phyloP scores from a whole-genome alignment of 2,113 vertebrate genomes.

The Coryphaenoides rupestris region DNA sequence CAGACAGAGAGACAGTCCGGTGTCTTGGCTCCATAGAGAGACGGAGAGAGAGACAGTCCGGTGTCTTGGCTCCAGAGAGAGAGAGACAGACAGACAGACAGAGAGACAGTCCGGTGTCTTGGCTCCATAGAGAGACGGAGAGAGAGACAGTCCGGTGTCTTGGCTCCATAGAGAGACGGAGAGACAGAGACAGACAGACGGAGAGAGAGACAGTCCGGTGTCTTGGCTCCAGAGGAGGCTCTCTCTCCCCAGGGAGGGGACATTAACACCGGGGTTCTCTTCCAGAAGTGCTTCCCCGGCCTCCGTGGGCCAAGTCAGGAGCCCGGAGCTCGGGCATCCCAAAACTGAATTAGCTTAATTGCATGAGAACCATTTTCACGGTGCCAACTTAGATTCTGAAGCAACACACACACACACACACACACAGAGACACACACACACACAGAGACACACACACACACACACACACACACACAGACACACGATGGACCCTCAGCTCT shows the following conservation, averaged over 20 bases:
- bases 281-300: conserved; percentile 27
- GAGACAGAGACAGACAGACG: too few relatives aligned
- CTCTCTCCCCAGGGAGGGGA: conserved; percentile 40
- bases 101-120: too few relatives aligned
- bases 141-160: too few relatives aligned
- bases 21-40: too few relatives aligned
- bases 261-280: conserved; percentile 55
- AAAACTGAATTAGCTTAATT: conserved; percentile 53
- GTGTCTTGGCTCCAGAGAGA: conserved; percentile 58
- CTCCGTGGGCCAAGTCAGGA: conserved; percentile 42
- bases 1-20: too few relatives aligned
- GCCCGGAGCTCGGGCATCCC: conserved; percentile 25
- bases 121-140: too few relatives aligned
- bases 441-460: neutral
- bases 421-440: neutral
- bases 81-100: too few relatives aligned
- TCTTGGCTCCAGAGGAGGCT: conserved; percentile 58
- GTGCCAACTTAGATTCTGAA: conserved; percentile 24
- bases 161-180: too few relatives aligned
- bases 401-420: neutral
- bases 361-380: conserved; percentile 29
- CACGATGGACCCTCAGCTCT: conserved; percentile 9
- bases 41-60: conserved; percentile 42
- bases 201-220: conserved; percentile 42
- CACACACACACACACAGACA: neutral